Evolutionary conservation across 2,113 vertebrate genomes (phyloP).

Genomic region (Archocentrus centrarchus): DNA sequence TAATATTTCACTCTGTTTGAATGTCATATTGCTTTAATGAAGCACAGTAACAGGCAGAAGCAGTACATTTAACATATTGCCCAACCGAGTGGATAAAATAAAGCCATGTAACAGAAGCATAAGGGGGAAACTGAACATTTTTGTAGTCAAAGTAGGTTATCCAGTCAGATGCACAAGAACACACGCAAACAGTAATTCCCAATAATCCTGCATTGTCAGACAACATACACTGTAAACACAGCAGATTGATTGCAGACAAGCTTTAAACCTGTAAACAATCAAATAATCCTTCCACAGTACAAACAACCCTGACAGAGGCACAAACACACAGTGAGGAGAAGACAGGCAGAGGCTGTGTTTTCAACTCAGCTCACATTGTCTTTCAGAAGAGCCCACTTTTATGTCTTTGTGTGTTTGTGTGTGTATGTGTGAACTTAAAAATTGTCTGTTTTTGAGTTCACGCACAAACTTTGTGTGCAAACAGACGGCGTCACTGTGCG

Average conservation of each 20-base stretch:
- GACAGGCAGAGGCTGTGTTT: constrained; percentile 1
- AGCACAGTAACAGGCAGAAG: not conserved
- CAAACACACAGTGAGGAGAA: constrained; percentile 11
- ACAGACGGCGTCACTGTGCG: constrained; percentile 43
- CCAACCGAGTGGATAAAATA: constrained; percentile 14
- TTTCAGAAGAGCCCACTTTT: constrained; percentile 15
- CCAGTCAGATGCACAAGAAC: constrained; percentile 11
- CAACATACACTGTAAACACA: constrained; percentile 39
- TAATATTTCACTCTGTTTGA: constrained; percentile 32
- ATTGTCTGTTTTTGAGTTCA: not conserved
- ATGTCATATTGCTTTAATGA: constrained; percentile 40
- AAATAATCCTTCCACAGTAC: constrained; percentile 45
- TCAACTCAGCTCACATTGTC: not conserved
- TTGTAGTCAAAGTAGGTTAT: constrained; percentile 19
- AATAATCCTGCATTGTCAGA: constrained; percentile 22
- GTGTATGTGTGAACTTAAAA: not conserved
- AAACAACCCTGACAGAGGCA: constrained; percentile 44
- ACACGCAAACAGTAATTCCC: not conserved
- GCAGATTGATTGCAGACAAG: constrained; percentile 50
- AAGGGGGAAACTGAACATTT: not conserved
- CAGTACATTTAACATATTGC: constrained; percentile 15
- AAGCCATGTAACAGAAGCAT: constrained; percentile 1
- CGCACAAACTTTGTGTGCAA: constrained; percentile 17
- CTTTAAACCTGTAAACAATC: constrained; percentile 56
- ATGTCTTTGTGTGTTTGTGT: not conserved